Evolutionary conservation across 2,113 vertebrate genomes (phyloP).

Genomic region (Lophura nycthemera): DNA sequence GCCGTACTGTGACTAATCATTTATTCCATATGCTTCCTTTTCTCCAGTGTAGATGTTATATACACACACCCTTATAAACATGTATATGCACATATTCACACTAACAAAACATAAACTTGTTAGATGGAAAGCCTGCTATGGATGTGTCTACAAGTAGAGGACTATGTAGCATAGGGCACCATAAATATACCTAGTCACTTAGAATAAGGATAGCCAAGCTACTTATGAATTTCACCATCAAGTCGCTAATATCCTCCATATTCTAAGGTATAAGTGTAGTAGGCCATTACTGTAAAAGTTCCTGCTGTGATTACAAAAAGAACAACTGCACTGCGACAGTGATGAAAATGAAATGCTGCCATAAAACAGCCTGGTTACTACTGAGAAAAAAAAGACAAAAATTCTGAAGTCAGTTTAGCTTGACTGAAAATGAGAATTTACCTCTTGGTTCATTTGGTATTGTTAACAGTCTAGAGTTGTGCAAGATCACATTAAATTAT

Average conservation of each 20-base stretch:
- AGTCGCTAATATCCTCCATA: neutral
- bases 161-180: neutral
- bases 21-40: neutral
- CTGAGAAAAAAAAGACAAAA: conserved; percentile 14
- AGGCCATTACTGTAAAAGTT: neutral
- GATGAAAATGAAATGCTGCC: neutral
- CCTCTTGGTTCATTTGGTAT: neutral
- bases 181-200: neutral
- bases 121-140: neutral
- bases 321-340: neutral
- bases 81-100: neutral
- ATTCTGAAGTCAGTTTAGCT: neutral
- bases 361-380: conserved; percentile 13
- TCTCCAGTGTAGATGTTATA: neutral
- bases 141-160: neutral
- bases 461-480: neutral
- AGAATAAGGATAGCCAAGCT: neutral
- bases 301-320: neutral
- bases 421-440: neutral
- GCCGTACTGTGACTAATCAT: neutral
- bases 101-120: neutral
- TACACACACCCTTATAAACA: neutral
- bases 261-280: neutral
- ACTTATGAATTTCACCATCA: neutral
- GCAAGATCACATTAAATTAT: neutral